These are phyloP conservation scores for Spilosoma lubricipeda DNA, from an alignment of 2,888 invertebrate species.

Conservation along the genomic window DNA sequence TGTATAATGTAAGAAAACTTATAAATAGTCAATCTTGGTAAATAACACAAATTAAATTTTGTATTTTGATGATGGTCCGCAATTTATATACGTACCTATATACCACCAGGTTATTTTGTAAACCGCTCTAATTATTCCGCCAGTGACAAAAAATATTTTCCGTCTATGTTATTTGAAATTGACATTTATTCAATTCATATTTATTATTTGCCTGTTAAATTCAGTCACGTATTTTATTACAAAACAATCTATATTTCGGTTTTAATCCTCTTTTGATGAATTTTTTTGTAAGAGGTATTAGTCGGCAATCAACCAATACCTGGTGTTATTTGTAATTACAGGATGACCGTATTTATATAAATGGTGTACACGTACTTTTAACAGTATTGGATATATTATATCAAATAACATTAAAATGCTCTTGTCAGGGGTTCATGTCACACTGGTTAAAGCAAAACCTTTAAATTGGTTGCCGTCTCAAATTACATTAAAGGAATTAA, in stretches of 20 bases:
- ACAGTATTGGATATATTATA: neutral
- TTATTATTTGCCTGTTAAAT: constrained; percentile 32
- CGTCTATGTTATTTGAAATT: constrained; percentile 39
- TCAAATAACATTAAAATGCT: neutral
- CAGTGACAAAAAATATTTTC: constrained; percentile 21
- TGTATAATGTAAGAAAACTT: neutral
- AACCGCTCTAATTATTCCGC: constrained; percentile 6
- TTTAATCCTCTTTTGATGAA: constrained; percentile 29
- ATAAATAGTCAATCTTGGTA: neutral
- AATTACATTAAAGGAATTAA: constrained; percentile 32
- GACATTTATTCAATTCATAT: constrained; percentile 36
- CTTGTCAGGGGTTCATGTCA: neutral
- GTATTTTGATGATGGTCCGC: neutral
- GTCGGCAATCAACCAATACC: constrained; percentile 22
- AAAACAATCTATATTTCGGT: constrained; percentile 32
- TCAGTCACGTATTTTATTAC: constrained; percentile 46
- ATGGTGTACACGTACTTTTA: neutral
- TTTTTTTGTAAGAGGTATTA: constrained; percentile 25
- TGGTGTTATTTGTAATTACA: constrained; percentile 9
- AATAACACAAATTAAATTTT: neutral
- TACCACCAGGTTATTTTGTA: neutral
- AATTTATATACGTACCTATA: neutral
- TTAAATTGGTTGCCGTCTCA: neutral
- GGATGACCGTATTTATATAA: too few species aligned
- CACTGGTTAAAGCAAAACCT: neutral